phyloP scores from a whole-genome alignment of 2,113 vertebrate genomes.

The Cryptomyrus ogoouensis region DNA sequence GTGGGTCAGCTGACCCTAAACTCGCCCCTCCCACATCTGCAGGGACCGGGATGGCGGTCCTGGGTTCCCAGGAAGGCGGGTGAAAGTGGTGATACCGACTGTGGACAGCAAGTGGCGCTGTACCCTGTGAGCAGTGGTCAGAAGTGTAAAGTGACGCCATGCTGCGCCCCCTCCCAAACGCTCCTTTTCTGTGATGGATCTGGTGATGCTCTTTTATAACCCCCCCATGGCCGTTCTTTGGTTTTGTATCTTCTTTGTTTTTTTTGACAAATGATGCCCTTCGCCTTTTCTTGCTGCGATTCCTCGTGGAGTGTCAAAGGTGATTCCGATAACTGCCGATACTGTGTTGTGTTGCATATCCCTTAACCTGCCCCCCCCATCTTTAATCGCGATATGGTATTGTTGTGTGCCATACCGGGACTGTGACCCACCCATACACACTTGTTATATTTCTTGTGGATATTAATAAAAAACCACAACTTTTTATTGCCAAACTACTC shows the following conservation, averaged over 20 bases:
- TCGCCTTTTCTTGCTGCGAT: conserved; percentile 45
- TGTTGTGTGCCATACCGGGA: conserved; percentile 62
- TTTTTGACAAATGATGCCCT: conserved; percentile 33
- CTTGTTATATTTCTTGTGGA: conserved; percentile 69
- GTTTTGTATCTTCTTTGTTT: not conserved
- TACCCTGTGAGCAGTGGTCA: conserved; percentile 33
- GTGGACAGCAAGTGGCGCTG: not conserved
- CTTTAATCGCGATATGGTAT: conserved; percentile 52
- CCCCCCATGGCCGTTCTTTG: conserved; percentile 38
- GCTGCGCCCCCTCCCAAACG: conserved; percentile 35
- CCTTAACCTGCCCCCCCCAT: conserved; percentile 50
- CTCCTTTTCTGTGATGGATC: conserved; percentile 48
- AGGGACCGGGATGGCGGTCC: conserved; percentile 19
- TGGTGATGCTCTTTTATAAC: conserved; percentile 48
- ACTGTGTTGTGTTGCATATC: conserved; percentile 61
- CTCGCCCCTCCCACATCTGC: not conserved
- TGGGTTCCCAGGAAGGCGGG: not conserved
- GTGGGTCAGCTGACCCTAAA: not conserved
- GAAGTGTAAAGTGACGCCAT: conserved; percentile 14
- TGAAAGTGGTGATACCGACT: conserved; percentile 18
- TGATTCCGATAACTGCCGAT: conserved; percentile 48
- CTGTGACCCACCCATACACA: conserved; percentile 51
- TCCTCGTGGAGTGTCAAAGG: conserved; percentile 44
- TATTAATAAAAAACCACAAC: conserved; percentile 71
- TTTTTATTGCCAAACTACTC: conserved; percentile 51